Conservation (phyloP, 2,113 vertebrate species). For the Potamarius usumacintae region DNA sequence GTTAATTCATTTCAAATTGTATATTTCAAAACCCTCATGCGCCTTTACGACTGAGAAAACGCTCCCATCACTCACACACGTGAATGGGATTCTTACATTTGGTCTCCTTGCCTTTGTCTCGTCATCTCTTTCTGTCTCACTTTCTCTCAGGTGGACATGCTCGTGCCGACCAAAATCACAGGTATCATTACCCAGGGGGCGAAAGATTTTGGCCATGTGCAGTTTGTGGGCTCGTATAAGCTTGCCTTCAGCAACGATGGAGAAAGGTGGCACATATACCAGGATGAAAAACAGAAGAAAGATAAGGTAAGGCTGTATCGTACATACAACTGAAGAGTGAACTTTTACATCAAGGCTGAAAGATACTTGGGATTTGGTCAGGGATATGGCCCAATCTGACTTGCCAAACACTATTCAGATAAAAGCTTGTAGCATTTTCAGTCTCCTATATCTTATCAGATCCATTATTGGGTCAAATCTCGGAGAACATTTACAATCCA, state of each 20-base stretch:
- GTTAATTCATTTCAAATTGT: conserved; percentile 37
- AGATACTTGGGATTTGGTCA: neutral
- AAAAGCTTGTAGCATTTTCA: conserved; percentile 21
- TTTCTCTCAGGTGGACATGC: conserved; percentile 84
- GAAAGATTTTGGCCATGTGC: conserved; percentile 97
- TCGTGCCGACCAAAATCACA: conserved; percentile 90
- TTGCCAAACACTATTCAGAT: conserved; percentile 22
- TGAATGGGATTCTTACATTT: neutral
- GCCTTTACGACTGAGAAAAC: neutral
- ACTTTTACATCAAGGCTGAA: conserved; percentile 27
- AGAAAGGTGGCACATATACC: conserved; percentile 88
- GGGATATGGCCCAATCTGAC: neutral
- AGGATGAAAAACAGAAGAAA: conserved; percentile 94
- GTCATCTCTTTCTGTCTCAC: conserved; percentile 6
- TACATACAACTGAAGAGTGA: neutral
- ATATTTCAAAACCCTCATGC: conserved; percentile 60
- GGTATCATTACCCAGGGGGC: conserved; percentile 98
- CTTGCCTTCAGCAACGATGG: conserved; percentile 93
- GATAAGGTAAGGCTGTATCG: conserved; percentile 83
- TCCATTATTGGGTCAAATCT: conserved; percentile 27
- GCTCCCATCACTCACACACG: neutral
- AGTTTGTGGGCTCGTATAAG: conserved; percentile 98
- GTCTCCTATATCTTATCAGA: conserved; percentile 9
- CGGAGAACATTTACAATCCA: conserved; percentile 10
- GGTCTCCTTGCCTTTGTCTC: neutral